Evolutionary conservation across 2,797 vertebrate species (phyloP).

Genomic region (Apodemus agrarius): DNA sequence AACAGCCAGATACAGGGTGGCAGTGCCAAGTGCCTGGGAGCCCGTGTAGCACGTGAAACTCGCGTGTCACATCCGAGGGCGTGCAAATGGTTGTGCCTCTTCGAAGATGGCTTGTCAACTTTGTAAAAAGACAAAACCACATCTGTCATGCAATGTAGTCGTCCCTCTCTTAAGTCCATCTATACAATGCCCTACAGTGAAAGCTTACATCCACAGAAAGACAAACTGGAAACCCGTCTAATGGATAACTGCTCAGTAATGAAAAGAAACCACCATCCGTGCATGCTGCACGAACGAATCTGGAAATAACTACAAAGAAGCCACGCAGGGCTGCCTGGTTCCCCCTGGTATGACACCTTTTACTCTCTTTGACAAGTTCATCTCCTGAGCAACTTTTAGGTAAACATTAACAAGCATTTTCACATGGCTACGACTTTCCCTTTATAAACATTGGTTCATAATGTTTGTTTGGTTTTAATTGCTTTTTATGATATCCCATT

Average conservation of each 20-base stretch:
- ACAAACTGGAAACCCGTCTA: neutral
- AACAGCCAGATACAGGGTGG: neutral
- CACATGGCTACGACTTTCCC: neutral
- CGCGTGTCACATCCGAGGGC: neutral
- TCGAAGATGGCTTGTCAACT: neutral
- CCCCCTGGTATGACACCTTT: neutral
- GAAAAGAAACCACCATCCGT: conserved; percentile 3
- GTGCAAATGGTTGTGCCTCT: neutral
- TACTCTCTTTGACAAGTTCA: neutral
- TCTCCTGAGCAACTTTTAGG: neutral
- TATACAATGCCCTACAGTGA: neutral
- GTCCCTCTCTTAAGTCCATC: neutral
- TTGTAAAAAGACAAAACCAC: neutral
- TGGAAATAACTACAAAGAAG: conserved; percentile 36
- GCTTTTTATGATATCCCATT: neutral
- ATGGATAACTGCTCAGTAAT: neutral
- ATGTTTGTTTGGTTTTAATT: neutral
- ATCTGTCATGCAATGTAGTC: neutral
- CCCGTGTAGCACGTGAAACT: neutral
- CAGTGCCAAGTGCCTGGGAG: neutral
- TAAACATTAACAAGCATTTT: conserved; percentile 65
- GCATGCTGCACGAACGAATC: neutral
- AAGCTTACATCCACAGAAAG: neutral
- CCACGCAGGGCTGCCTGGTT: neutral
- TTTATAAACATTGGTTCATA: conserved; percentile 36